These are phyloP conservation scores for Cathartes aura DNA, from an alignment of 2,113 vertebrate genomes.

Conservation along the genomic window DNA sequence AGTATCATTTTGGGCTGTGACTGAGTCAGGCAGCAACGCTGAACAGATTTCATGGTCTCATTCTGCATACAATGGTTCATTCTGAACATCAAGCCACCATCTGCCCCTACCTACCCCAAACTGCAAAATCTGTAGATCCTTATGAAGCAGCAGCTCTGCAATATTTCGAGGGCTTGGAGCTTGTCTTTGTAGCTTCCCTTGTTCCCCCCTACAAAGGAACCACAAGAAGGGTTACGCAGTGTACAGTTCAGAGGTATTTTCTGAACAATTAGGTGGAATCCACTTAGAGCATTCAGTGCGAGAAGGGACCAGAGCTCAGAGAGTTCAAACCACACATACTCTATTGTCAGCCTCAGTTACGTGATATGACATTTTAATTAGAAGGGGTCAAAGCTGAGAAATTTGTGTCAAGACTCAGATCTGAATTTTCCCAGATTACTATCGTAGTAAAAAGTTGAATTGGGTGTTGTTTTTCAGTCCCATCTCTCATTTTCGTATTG, in stretches of 20 bases:
- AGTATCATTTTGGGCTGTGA: background rate
- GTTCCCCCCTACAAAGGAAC: background rate
- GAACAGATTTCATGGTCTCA: background rate
- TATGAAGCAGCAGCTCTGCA: background rate
- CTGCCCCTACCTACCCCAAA: background rate
- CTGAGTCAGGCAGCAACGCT: background rate
- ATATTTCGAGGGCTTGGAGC: background rate
- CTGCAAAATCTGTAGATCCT: background rate
- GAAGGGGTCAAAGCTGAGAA: background rate
- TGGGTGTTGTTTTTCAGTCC: background rate
- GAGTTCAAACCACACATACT: background rate
- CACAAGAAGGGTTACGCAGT: background rate
- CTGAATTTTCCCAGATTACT: background rate
- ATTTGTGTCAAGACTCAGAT: background rate
- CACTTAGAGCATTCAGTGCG: background rate
- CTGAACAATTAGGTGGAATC: background rate
- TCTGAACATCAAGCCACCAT: accelerated
- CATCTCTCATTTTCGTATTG: background rate
- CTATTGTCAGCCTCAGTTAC: background rate
- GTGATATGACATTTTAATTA: background rate
- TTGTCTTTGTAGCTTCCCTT: background rate
- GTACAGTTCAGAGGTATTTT: background rate
- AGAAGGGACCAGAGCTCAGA: background rate
- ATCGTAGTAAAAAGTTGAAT: background rate
- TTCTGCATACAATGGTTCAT: background rate